Conservation (phyloP, 35 echinoderm and acorn worm species). For the Stichopus chloronotus region DNA sequence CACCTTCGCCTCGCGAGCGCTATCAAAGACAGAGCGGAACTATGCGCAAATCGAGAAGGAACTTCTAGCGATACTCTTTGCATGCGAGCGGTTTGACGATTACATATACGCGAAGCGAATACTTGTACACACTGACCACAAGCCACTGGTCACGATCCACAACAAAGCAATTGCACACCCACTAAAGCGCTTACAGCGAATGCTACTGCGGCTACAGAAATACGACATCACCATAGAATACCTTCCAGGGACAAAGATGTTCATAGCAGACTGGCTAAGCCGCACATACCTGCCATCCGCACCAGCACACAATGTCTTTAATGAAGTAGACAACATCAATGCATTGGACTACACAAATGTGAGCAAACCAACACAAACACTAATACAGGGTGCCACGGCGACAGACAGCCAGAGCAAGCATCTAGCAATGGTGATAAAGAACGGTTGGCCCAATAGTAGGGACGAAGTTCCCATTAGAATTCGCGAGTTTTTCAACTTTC, state of each 20-base stretch:
- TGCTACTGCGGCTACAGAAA: conserved; percentile 53
- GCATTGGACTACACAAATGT: conserved; percentile 46
- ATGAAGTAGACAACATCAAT: conserved; percentile 63
- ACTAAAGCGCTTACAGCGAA: conserved; percentile 40
- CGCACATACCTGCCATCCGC: conserved; percentile 55
- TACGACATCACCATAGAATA: conserved; percentile 58
- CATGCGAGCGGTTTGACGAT: conserved; percentile 71
- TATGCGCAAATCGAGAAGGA: conserved; percentile 92
- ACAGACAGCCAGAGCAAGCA: conserved; percentile 38
- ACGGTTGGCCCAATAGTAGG: conserved; percentile 63
- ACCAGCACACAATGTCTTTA: conserved; percentile 24
- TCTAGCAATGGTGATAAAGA: conserved; percentile 35
- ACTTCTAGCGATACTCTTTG: conserved; percentile 68
- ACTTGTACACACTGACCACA: conserved; percentile 38
- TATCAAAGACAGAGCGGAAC: conserved; percentile 65
- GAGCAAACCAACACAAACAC: conserved; percentile 40
- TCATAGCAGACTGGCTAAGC: conserved; percentile 65
- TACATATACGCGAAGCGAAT: conserved; percentile 52
- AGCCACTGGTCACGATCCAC: conserved; percentile 45
- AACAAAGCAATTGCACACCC: conserved; percentile 30
- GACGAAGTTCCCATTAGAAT: conserved; percentile 39
- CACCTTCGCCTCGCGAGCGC: conserved; percentile 60
- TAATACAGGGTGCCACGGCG: conserved; percentile 36
- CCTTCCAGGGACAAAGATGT: conserved; percentile 53
- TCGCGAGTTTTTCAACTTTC: conserved; percentile 52